Evolutionary conservation across 1,140 invertebrate species (phyloP), one percentile per base, ranked within the genome.

Genomic region (Caenorhabditis brenneri): DNA sequence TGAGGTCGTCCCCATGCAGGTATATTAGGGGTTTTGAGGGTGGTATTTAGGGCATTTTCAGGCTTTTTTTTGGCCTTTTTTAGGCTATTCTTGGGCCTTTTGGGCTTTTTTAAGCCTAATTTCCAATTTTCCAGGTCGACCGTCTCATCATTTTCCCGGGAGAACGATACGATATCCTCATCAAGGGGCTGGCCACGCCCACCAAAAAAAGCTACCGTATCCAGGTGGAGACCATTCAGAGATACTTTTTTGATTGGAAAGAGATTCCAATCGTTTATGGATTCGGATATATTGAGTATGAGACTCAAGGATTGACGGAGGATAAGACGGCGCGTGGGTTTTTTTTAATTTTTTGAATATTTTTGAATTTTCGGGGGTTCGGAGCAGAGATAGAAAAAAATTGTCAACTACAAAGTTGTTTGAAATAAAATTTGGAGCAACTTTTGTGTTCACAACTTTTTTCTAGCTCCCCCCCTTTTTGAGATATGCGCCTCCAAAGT

Each of bases 91-190:
- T n/a, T n/a, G n/a, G n/a, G n/a, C n/a, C n/a, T n/a, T n/a, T n/a
- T n/a, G n/a, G n/a, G n/a, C n/a, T n/a, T n/a, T n/a, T n/a, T n/a
- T n/a, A n/a, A n/a, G n/a, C n/a, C n/a, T n/a, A n/a, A n/a, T n/a
- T n/a, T n/a, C n/a, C n/a, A n/a, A n/a, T n/a, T n/a, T 31, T 87
- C 79, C 79, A 88, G 87, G 82, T 89, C 2, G 88, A 89, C 42
- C 81, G 86, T 24, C 49, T 90, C 6, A 85, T 88, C 19, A 55
- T 90, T 10, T 89, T 91, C 83, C 86, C 88, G n/a, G 89, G 89
- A 29, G 89, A 90, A 83, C 85, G 89, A 19, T 90, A 90, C 74
- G 89, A 90, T 74, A 80, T 90, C 29, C 27, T 89, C 0, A 87
- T 90, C 55, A 60, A 88, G 24, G 89, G 88, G 9, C 55, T 88